A percentile compares a stretch with the other conserved stretches of the same genome.
These are phyloP conservation scores for Lasioglossum malachurum DNA, from an alignment of 2,888 invertebrate genomes.

Conservation along the genomic window DNA sequence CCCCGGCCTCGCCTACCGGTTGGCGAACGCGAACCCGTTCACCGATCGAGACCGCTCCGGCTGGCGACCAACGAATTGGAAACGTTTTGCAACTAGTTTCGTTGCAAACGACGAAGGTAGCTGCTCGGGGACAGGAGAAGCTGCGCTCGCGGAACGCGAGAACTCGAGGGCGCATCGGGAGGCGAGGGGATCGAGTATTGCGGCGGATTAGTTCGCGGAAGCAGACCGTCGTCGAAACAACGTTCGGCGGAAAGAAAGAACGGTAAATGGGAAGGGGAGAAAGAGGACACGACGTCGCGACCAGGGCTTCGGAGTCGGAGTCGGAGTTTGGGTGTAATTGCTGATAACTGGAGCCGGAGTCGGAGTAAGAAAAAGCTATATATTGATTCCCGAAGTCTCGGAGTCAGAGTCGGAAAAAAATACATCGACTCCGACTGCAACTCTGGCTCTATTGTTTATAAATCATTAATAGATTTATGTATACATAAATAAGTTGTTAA, in stretches of 20 bases:
- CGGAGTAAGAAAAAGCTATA: no score
- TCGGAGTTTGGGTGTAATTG: no score
- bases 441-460: no score
- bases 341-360: no score
- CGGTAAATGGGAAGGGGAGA: neutral
- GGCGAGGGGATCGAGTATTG: neutral
- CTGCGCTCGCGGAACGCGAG: neutral
- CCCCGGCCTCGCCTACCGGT: neutral
- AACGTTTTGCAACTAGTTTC: neutral
- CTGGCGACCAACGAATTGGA: neutral
- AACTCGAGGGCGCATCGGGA: neutral
- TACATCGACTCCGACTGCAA: no score
- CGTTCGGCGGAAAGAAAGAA: neutral
- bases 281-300: neutral
- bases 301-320: no score
- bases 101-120: neutral
- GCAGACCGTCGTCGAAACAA: neutral
- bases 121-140: neutral
- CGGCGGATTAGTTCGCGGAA: neutral
- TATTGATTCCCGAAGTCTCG: no score
- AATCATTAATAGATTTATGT: no score
- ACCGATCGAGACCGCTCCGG: neutral
- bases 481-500: no score
- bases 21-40: neutral
- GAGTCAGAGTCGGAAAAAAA: no score